Evolutionary conservation across 1,140 invertebrate genomes (phyloP).

Genomic region (Argopecten irradians): DNA sequence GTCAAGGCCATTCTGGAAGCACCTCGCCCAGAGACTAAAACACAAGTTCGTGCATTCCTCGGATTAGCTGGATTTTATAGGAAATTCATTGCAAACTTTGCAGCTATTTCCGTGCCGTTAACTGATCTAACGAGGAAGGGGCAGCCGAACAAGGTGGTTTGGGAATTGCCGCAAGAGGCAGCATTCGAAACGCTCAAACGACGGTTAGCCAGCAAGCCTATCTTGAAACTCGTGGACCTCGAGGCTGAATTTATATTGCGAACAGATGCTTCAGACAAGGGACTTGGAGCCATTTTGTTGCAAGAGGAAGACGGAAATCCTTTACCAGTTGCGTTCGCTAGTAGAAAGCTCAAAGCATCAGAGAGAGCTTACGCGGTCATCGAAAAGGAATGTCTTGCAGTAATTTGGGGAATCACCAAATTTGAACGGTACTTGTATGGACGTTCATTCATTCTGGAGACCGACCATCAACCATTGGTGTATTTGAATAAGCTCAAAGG

Average conservation of each 20-base stretch:
- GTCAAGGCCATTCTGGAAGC: too few relatives aligned
- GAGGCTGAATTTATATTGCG: conserved; percentile 67
- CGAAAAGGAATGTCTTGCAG: conserved; percentile 75
- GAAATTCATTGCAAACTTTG: conserved; percentile 4
- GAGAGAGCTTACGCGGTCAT: conserved; percentile 69
- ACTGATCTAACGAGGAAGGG: conserved; percentile 47
- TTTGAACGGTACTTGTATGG: conserved; percentile 77
- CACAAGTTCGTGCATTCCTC: conserved; percentile 67
- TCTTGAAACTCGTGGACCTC: conserved; percentile 64
- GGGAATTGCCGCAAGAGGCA: conserved; percentile 40
- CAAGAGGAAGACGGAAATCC: conserved; percentile 47
- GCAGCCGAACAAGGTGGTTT: conserved; percentile 49
- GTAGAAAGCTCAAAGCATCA: conserved; percentile 42
- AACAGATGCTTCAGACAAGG: conserved; percentile 63
- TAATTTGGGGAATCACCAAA: conserved; percentile 74
- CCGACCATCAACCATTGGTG: too few relatives aligned
- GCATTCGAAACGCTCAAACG: conserved; percentile 39
- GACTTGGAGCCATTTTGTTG: conserved; percentile 55
- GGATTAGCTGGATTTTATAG: conserved; percentile 75
- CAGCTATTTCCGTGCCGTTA: conserved; percentile 64
- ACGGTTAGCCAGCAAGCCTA: conserved; percentile 40
- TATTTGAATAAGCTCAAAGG: too few relatives aligned
- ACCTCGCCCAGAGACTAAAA: too few relatives aligned
- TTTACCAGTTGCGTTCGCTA: conserved; percentile 56
- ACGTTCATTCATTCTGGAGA: conserved; percentile 76